Evolutionary conservation across 2,888 invertebrate species (phyloP).

Genomic region (Nematopogon swammerdamellus): DNA sequence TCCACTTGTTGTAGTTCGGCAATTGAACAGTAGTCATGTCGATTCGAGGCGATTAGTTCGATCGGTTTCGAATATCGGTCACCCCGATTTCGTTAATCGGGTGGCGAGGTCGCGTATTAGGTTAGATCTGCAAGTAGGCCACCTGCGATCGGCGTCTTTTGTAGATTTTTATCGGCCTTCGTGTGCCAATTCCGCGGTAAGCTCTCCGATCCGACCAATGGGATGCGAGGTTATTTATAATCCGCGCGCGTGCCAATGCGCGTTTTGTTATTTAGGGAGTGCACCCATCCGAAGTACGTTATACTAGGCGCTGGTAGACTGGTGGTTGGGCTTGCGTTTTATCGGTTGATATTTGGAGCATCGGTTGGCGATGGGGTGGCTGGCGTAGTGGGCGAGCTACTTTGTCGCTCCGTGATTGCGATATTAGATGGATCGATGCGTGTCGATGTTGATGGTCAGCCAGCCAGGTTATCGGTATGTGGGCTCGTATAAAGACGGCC

Average conservation of each 20-base stretch:
- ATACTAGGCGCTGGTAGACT: background rate
- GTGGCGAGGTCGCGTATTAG: constrained; percentile 29
- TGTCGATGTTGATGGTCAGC: background rate
- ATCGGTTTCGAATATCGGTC: constrained; percentile 22
- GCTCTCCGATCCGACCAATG: constrained; percentile 37
- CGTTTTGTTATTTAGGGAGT: background rate
- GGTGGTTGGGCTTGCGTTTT: background rate
- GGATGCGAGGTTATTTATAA: constrained; percentile 36
- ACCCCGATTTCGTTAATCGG: constrained; percentile 20
- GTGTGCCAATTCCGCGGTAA: constrained; percentile 36
- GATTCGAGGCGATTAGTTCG: constrained; percentile 28
- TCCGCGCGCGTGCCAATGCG: constrained; percentile 37
- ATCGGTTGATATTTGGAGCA: background rate
- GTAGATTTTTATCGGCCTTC: constrained; percentile 31
- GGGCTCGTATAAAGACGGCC: too few relatives aligned
- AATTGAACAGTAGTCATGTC: constrained; percentile 44
- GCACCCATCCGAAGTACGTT: background rate
- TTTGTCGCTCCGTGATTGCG: background rate
- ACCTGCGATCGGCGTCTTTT: constrained; percentile 30
- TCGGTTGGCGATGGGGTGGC: background rate
- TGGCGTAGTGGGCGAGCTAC: background rate
- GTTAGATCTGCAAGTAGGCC: constrained; percentile 27
- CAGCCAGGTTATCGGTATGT: background rate
- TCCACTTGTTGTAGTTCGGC: constrained; percentile 45
- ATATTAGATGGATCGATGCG: background rate